These are phyloP conservation scores for Paraplagusia blochii DNA, from an alignment of 2,113 vertebrate species.

Conservation along the genomic window DNA sequence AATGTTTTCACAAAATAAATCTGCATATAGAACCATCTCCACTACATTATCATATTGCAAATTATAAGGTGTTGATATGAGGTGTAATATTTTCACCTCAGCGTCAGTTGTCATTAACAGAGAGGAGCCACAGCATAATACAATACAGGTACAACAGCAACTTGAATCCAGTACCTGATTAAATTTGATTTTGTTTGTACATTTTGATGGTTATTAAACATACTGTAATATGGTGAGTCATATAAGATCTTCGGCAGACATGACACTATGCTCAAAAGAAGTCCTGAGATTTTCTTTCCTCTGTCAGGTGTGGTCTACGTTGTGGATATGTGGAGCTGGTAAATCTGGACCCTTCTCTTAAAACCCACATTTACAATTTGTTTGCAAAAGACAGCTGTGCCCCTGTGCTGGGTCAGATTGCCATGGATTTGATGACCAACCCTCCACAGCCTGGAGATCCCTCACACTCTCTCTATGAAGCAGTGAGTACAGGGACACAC, in stretches of 20 bases:
- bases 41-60: neutral
- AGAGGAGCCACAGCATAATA: too few species aligned
- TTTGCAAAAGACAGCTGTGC: constrained; percentile 12
- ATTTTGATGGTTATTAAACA: too few species aligned
- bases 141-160: too few species aligned
- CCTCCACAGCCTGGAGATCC: constrained; percentile 72
- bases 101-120: too few species aligned
- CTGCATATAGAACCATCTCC: neutral
- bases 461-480: constrained; percentile 58
- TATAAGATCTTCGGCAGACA: too few species aligned
- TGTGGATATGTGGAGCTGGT: constrained; percentile 77
- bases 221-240: too few species aligned
- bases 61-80: neutral
- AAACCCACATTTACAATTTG: constrained; percentile 11
- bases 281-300: too few species aligned
- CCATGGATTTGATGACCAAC: constrained; percentile 67
- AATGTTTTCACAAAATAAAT: neutral
- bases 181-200: too few species aligned
- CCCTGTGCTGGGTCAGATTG: constrained; percentile 62
- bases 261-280: too few species aligned
- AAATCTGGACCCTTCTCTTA: constrained; percentile 66
- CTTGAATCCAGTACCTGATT: too few species aligned
- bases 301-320: constrained; percentile 73
- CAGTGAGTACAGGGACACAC: constrained; percentile 34
- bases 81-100: too few species aligned